Base-by-base conservation (phyloP, 2,888 invertebrate species). In the Urechis unicinctus region DNA sequence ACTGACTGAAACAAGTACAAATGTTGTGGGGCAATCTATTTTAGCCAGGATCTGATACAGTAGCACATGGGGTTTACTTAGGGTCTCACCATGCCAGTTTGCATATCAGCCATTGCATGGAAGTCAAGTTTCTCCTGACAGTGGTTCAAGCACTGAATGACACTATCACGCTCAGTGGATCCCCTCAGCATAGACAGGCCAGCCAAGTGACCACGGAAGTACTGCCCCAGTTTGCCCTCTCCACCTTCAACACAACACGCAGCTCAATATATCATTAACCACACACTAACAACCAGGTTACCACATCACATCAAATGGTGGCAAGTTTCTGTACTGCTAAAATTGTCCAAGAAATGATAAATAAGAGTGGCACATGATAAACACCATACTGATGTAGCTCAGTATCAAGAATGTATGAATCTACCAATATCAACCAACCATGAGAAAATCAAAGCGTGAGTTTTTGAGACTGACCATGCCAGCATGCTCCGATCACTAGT, bases 401-500 rank as follows among this genome's bases (percentile, higher is more conserved):
- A n/a, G n/a, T n/a, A n/a, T n/a, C n/a, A n/a, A n/a, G n/a, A n/a
- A n/a, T n/a, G n/a, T n/a, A n/a, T n/a, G n/a, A n/a, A n/a, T n/a
- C n/a, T n/a, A n/a, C n/a, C n/a, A n/a, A n/a, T n/a, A n/a, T n/a
- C n/a, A n/a, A n/a, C n/a, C n/a, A n/a, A n/a, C n/a, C n/a, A n/a
- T n/a, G n/a, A n/a, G n/a, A n/a, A n/a, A n/a, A n/a, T n/a, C n/a
- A n/a, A n/a, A n/a, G n/a, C n/a, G n/a, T n/a, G n/a, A n/a, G n/a
- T n/a, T n/a, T n/a, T n/a, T n/a, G n/a, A n/a, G n/a, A n/a, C 61
- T 52, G 74, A 85, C 87, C 89, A 80, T 96, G 96, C 91, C 94
- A 98, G 82, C 98, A 98, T 28, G 96, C 97, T 1, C 97, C 98
- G 0, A 97, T 88, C 0, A 90, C 88, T 44, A 97, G 81, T 4